A percentile compares a stretch with the other conserved stretches of the same genome.
These are phyloP conservation scores for Dendroctonus valens DNA, from an alignment of 1,140 invertebrate genomes.

Conservation along the genomic window DNA sequence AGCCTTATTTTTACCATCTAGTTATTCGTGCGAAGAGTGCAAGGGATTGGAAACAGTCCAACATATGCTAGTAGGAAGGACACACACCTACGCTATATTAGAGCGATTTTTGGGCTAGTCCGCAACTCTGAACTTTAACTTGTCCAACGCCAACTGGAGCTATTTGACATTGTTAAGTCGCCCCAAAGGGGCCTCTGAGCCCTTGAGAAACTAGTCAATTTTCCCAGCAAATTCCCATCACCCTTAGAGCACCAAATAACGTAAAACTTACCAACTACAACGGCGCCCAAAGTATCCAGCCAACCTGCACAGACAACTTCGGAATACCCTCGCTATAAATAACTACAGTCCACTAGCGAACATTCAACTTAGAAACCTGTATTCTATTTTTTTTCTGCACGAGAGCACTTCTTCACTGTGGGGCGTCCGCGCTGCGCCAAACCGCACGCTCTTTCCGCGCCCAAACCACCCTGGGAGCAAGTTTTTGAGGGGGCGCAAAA, in stretches of 20 bases:
- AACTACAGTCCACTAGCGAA: constrained; percentile 10
- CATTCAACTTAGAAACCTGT: constrained; percentile 25
- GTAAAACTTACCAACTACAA: no score
- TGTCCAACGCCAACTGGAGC: no score
- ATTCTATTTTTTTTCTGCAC: constrained; percentile 14
- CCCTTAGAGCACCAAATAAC: no score
- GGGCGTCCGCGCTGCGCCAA: neutral
- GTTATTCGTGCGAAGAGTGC: neutral
- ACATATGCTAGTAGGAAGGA: neutral
- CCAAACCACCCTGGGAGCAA: no score
- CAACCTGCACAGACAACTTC: constrained; percentile 4
- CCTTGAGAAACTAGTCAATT: no score
- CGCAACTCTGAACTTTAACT: no score
- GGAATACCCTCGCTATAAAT: constrained; percentile 16
- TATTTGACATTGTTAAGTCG: no score
- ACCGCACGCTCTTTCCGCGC: neutral
- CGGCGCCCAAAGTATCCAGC: neutral
- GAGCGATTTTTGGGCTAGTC: no score
- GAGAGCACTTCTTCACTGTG: constrained; percentile 3
- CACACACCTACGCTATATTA: no score
- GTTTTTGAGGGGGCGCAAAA: neutral
- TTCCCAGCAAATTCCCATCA: no score
- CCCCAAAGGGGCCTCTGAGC: no score
- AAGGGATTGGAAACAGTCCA: neutral
- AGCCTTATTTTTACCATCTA: constrained; percentile 3